Percentiles rank a stretch among this genome's conserved stretches.
These are phyloP conservation scores for Cecropterus lyciades DNA, from an alignment of 1,140 invertebrate genomes.

Conservation along the genomic window DNA sequence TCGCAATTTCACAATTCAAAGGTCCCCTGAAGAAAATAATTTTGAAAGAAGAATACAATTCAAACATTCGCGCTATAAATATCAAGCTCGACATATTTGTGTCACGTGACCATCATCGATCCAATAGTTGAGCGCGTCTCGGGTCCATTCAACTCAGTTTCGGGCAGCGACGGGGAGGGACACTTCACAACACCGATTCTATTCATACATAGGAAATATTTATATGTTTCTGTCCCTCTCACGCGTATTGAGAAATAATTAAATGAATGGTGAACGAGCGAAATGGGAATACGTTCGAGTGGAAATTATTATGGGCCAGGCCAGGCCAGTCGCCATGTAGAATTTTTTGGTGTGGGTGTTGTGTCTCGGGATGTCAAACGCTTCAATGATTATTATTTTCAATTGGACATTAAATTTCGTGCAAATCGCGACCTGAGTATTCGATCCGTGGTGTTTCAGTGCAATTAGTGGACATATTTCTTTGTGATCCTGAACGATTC, in stretches of 20 bases:
- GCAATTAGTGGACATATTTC: constrained; percentile 59
- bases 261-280: constrained; percentile 83
- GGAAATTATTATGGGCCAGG: constrained; percentile 81
- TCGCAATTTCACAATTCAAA: no score
- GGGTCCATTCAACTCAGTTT: constrained; percentile 84
- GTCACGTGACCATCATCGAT: constrained; percentile 83
- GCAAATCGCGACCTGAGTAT: constrained; percentile 62
- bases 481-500: constrained; percentile 68
- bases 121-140: constrained; percentile 84
- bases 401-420: constrained; percentile 77
- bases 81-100: constrained; percentile 66
- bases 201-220: constrained; percentile 83
- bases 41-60: constrained; percentile 31
- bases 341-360: constrained; percentile 84
- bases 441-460: constrained; percentile 55
- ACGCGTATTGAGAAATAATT: constrained; percentile 79
- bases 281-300: constrained; percentile 81
- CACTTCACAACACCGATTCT: constrained; percentile 81
- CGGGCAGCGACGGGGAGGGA: constrained; percentile 76
- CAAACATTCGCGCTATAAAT: constrained; percentile 58
- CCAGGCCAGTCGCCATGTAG: constrained; percentile 82
- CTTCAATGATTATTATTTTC: constrained; percentile 83
- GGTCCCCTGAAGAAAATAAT: no score
- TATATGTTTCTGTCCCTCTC: constrained; percentile 76
- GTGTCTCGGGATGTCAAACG: constrained; percentile 82